Conservation (phyloP, 2,797 vertebrate species). For the Chaunax sp. region DNA sequence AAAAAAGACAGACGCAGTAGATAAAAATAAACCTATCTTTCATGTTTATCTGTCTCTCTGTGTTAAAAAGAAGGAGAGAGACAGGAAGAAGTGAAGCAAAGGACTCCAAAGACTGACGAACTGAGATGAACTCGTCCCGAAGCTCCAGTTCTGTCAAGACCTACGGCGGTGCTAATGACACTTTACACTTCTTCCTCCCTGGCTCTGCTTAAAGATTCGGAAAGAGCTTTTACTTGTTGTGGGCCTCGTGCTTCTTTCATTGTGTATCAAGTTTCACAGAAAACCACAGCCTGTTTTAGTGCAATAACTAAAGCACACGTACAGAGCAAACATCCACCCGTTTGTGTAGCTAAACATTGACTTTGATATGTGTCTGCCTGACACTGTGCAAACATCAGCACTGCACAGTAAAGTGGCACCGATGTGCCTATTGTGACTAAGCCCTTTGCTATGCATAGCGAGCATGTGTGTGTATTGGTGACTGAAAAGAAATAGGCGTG, state of each 20-base stretch:
- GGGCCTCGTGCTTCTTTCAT: conserved; percentile 24
- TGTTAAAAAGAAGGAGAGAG: not conserved
- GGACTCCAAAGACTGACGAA: conserved; percentile 1
- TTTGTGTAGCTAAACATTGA: conserved; percentile 28
- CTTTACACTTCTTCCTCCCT: conserved; percentile 28
- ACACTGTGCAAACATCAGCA: not conserved
- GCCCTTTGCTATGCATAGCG: conserved; percentile 21
- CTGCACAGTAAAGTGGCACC: conserved; percentile 1
- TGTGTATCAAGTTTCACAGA: conserved; percentile 24
- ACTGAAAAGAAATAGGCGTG: conserved; percentile 7
- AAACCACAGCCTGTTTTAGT: not conserved
- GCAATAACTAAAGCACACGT: not conserved
- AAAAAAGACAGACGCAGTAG: not conserved
- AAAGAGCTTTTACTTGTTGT: conserved; percentile 64
- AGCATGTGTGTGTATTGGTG: conserved; percentile 1
- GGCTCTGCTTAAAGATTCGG: conserved; percentile 42
- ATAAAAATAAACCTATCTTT: conserved; percentile 48
- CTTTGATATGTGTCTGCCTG: conserved; percentile 2
- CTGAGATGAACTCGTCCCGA: conserved; percentile 4
- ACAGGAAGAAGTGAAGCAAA: not conserved
- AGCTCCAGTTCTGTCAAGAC: conserved; percentile 53
- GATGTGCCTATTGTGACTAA: conserved; percentile 35
- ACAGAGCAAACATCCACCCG: not conserved
- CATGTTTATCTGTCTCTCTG: not conserved
- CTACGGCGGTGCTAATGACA: conserved; percentile 16